phyloP scores from a whole-genome alignment of 1,140 invertebrate species.

The Drosophila kikkawai region DNA sequence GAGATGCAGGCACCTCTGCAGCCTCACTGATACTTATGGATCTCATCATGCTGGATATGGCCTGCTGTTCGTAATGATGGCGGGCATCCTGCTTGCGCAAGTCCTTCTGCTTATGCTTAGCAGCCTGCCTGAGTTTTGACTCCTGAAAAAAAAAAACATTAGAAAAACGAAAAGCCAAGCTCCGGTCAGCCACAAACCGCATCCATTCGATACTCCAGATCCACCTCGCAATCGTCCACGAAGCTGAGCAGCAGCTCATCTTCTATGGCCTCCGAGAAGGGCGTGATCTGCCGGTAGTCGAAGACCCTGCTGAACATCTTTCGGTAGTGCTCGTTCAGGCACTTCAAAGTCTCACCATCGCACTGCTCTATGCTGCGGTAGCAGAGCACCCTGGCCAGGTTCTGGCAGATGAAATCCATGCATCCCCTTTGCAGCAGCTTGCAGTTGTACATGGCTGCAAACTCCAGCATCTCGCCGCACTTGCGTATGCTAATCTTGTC shows the following conservation, averaged over 20 bases:
- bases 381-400: slow-evolving; percentile 88
- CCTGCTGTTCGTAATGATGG: slow-evolving; percentile 76
- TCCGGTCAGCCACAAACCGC: slow-evolving; percentile 30
- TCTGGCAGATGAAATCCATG: slow-evolving; percentile 89
- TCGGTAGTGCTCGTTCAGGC: slow-evolving; percentile 87
- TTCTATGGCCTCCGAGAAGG: slow-evolving; percentile 86
- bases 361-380: slow-evolving; percentile 87
- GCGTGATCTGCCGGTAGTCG: slow-evolving; percentile 86
- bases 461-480: slow-evolving; percentile 88
- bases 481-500: slow-evolving; percentile 88
- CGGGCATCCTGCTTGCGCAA: slow-evolving; percentile 64
- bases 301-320: slow-evolving; percentile 77
- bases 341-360: slow-evolving; percentile 86
- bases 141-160: slow-evolving; percentile 41
- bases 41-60: slow-evolving; percentile 77
- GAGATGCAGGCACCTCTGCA: slow-evolving; percentile 21
- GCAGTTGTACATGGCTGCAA: slow-evolving; percentile 88
- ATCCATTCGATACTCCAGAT: slow-evolving; percentile 77
- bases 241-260: slow-evolving; percentile 86
- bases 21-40: slow-evolving; percentile 62
- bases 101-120: slow-evolving; percentile 69
- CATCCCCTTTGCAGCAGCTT: slow-evolving; percentile 87
- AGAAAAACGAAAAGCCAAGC: neutral
- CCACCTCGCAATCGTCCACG: slow-evolving; percentile 84
- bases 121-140: slow-evolving; percentile 35